Base-by-base conservation (phyloP, 1,140 invertebrate species). In the Acarapis woodi region DNA sequence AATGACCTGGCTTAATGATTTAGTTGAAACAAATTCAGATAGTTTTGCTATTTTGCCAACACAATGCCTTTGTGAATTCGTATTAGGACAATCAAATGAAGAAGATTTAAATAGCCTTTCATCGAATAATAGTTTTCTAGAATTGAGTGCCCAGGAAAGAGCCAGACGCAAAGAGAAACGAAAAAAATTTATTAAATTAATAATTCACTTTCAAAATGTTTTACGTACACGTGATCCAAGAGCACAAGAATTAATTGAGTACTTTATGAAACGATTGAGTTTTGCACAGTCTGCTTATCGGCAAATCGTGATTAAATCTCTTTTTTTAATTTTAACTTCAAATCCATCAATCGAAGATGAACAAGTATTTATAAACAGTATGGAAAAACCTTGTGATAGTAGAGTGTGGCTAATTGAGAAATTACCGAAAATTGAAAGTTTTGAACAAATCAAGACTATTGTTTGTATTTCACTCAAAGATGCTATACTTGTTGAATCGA, bases 1-100 rank as follows among this genome's bases (percentile, higher is more conserved):
- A 16, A 88, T 94, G 80, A 80, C 85, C 3, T 94, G 85, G 85
- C 59, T 96, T 25, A 79, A 82, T 10, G 80, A 88, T 52, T 57
- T 96, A 22, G 77, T 96, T 10, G 74, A 85, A 44, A 80, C 74
- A 44, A 79, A 74, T 46, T 79, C 87, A 49, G 70, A 76, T 3
- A 74, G 76, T n/a, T 60, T 62, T 39, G 67, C 73, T 48, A 72
- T 82, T 40, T 55, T 94, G 6, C 85, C 85, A 0, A 80, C 93
- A 18, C 83, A 90, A 48, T 90, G 85, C 56, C 61, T 94, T 4
- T 93, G 85, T 59, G 85, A 93, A 56, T 93, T 90, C 56, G 59
- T 93, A 18, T 63, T 88, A 1, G 79, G 38, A 20, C 38, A 43
- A n/a, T 32, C 40, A 16, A 35, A 39, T 16, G 71, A 71, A 1